phyloP scores from a whole-genome alignment of 2,888 invertebrate species.

The Eupithecia centaureata region DNA sequence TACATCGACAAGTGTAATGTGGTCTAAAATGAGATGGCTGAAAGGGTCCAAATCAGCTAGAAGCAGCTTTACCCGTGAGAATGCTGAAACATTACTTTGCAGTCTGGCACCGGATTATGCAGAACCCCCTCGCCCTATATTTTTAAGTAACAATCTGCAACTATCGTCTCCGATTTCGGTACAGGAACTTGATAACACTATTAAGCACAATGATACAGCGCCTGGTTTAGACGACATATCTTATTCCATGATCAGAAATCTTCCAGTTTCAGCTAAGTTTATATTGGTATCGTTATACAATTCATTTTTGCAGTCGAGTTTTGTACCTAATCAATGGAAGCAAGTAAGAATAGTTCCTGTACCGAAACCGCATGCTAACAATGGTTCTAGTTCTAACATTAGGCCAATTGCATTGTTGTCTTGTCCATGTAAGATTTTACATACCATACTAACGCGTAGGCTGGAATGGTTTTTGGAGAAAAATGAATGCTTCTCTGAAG shows the following conservation, averaged over 20 bases:
- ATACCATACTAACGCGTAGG: neutral
- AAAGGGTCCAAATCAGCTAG: neutral
- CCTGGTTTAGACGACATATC: neutral
- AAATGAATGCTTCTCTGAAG: too few species aligned
- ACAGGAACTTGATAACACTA: neutral
- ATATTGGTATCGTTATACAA: too few species aligned
- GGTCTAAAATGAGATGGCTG: neutral
- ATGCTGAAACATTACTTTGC: neutral
- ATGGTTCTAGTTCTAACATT: neutral
- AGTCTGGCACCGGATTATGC: neutral
- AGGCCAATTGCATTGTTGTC: neutral
- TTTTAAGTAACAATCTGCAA: neutral
- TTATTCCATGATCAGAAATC: neutral
- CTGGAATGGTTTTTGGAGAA: too few species aligned
- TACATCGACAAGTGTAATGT: neutral
- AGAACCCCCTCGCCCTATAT: neutral
- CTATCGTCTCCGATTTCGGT: neutral
- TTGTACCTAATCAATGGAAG: neutral
- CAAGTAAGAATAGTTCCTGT: neutral
- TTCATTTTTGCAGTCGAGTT: neutral
- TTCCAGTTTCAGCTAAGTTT: neutral
- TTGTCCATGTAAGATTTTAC: neutral
- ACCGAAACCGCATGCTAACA: neutral
- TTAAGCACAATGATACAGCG: neutral
- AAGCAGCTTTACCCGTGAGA: neutral